Evolutionary conservation across 2,113 vertebrate species (phyloP).

Genomic region (Muntiacus reevesi): DNA sequence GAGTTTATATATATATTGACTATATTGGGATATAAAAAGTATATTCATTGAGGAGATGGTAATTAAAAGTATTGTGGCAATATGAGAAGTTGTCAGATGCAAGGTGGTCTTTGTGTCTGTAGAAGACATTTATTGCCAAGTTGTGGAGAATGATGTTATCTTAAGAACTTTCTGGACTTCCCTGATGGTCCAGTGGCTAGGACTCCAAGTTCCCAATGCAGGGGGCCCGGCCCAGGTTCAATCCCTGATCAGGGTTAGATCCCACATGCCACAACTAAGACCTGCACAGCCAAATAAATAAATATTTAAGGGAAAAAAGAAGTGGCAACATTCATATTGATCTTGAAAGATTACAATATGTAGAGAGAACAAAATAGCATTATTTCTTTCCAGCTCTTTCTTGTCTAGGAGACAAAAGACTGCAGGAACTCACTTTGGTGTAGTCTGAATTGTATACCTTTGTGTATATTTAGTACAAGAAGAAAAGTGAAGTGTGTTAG

Average conservation of each 20-base stretch:
- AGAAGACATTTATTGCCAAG: not conserved
- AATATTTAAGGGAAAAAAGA: not conserved
- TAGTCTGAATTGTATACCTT: not conserved
- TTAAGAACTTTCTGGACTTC: not conserved
- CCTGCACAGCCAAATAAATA: not conserved
- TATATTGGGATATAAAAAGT: not conserved
- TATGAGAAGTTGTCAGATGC: not conserved
- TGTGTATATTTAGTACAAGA: not conserved
- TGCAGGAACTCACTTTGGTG: not conserved
- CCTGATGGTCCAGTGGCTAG: not conserved
- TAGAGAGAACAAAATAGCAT: not conserved
- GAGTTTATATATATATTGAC: not conserved
- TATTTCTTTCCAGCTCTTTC: not conserved
- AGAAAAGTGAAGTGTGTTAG: not conserved
- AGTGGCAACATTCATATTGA: not conserved
- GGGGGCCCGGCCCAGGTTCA: rapidly evolving
- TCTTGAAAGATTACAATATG: not conserved
- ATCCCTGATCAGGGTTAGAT: not conserved
- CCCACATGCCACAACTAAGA: not conserved
- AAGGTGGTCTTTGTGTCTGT: not conserved
- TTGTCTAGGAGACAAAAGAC: not conserved
- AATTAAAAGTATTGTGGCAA: not conserved
- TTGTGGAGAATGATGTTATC: not conserved
- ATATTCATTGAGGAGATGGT: not conserved
- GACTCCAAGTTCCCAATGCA: not conserved